A percentile compares a stretch with the other conserved stretches of the same genome.
phyloP scores from a whole-genome alignment of 1,140 invertebrate genomes.

The Papilio polytes region DNA sequence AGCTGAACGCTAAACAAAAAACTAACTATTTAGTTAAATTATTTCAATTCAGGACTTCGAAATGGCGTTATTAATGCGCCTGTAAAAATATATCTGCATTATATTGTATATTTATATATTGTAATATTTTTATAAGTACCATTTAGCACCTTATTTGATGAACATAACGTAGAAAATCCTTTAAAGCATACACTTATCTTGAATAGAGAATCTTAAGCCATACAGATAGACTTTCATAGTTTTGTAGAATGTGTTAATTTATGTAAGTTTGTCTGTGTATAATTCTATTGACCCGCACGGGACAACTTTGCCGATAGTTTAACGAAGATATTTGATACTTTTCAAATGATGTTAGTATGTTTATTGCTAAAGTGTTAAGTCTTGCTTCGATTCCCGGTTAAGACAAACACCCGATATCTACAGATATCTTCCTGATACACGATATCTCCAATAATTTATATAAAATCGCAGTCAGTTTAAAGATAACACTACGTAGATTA shows the following conservation, averaged over 20 bases:
- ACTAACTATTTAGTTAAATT: no score
- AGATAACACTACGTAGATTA: no score
- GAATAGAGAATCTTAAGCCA: no score
- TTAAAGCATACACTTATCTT: no score
- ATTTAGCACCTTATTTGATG: no score
- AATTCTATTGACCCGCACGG: background rate
- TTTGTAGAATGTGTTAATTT: slow-evolving; percentile 2
- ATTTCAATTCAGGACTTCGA: no score
- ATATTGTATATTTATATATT: no score
- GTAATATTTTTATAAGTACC: no score
- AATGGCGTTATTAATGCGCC: no score
- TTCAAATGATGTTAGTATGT: background rate
- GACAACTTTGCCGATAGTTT: background rate
- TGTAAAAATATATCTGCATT: no score
- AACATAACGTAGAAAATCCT: no score
- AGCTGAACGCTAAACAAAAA: no score
- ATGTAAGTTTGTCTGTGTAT: background rate
- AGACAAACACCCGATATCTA: background rate
- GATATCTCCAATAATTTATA: background rate
- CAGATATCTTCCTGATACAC: background rate
- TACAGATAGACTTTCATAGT: background rate
- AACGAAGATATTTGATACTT: slow-evolving; percentile 12
- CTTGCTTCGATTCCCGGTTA: background rate
- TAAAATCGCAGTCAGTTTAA: background rate
- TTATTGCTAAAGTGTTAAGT: background rate